Evolutionary conservation across 2,797 vertebrate genomes (phyloP), one percentile per base, ranked within the genome.

Genomic region (Schizopygopsis malacanthus): DNA sequence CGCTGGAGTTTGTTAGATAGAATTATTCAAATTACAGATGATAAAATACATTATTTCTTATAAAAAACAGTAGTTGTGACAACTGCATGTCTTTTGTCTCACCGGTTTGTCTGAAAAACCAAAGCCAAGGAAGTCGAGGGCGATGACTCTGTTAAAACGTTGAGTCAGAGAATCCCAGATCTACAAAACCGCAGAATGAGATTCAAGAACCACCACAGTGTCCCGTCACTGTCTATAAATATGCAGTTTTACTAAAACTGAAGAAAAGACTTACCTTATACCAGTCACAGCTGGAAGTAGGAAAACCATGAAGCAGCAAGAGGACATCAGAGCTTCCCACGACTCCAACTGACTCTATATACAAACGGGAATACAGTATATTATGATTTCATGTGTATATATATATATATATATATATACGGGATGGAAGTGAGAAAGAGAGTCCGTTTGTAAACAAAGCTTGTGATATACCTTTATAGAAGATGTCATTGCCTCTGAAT

Each of bases 101-200:
- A 99, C 98, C 2, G 98, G 98, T 87, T 99, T 99, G 91, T 99
- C 97, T 5, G 98, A 99, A 93, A 99, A 99, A 89, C 98, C 98
- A 18, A 99, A 99, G 10, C 98, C 98, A 0, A 99, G 90, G 75
- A 99, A 99, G 92, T 99, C 98, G 22, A 97, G 93, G 1, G 97
- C 97, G 0, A 99, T 94, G 88, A 99, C 97, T 18, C 97, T 93
- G 87, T 97, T 96, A 86, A 99, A 99, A 75, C 96, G 95, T 88
- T 96, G 96, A 0, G 93, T 96, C 85, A 99, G 94, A 2, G 96
- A 96, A 91, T 98, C 97, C 98, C 98, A 99, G 69, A 99, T 96
- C 98, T 99, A 88, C 3, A 45, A 85, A 79, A 45, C 63, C 75
- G 73, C 15, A 69, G n/a, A 71, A 67, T 25, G 18, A 33, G 10